Conservation (phyloP, 2,888 invertebrate genomes). For the Pammene fasciana region DNA sequence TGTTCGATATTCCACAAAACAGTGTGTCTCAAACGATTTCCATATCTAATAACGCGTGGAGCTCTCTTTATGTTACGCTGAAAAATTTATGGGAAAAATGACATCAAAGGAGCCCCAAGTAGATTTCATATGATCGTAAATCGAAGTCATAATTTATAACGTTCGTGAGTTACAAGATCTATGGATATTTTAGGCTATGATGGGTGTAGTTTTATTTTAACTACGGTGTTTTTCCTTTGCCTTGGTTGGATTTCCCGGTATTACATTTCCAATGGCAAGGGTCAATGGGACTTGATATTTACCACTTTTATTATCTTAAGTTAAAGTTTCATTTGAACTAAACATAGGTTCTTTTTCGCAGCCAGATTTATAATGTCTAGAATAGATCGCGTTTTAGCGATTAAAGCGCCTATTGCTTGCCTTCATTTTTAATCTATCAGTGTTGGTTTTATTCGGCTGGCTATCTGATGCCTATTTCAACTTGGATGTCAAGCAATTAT, state of each 20-base stretch:
- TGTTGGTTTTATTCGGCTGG: too few relatives aligned
- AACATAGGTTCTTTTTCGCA: too few relatives aligned
- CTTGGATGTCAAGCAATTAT: too few relatives aligned
- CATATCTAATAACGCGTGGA: constrained; percentile 68
- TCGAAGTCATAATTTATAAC: constrained; percentile 51
- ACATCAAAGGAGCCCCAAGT: constrained; percentile 71
- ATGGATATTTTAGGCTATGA: constrained; percentile 35
- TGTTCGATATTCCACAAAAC: constrained; percentile 16
- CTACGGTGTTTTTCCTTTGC: not conserved
- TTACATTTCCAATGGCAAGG: not conserved
- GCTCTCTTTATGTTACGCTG: constrained; percentile 66
- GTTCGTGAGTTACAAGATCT: constrained; percentile 38
- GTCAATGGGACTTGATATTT: too few relatives aligned
- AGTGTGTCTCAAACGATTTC: constrained; percentile 62
- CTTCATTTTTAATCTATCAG: too few relatives aligned
- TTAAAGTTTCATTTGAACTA: too few relatives aligned
- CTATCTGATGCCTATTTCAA: too few relatives aligned
- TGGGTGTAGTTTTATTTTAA: constrained; percentile 21
- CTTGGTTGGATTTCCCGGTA: not conserved
- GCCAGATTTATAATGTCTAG: too few relatives aligned
- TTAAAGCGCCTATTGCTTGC: too few relatives aligned
- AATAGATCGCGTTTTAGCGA: too few relatives aligned
- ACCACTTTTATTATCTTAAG: too few relatives aligned
- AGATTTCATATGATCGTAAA: constrained; percentile 60
- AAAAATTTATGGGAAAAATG: constrained; percentile 75